phyloP scores from a whole-genome alignment of 53 echinoderm and acorn worm species.

The Patiria pectinifera region DNA sequence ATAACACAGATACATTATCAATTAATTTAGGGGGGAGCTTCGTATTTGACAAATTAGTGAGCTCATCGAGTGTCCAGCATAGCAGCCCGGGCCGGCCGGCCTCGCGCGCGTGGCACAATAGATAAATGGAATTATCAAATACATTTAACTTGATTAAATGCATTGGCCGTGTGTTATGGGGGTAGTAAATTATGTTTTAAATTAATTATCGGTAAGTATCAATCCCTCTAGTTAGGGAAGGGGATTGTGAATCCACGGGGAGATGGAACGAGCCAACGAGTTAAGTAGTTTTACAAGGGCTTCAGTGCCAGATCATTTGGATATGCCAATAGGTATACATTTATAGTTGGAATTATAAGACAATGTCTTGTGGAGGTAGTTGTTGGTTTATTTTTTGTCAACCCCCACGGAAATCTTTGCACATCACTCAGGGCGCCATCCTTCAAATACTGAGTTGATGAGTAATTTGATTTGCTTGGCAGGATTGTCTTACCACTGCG shows the following conservation, averaged over 20 bases:
- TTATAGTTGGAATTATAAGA: neutral
- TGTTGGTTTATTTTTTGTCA: neutral
- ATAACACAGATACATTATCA: constrained; percentile 61
- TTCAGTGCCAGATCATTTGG: constrained; percentile 10
- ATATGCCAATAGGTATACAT: constrained; percentile 21
- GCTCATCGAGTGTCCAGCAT: constrained; percentile 3
- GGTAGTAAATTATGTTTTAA: constrained; percentile 65
- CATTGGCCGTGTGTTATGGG: constrained; percentile 61
- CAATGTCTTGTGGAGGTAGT: neutral
- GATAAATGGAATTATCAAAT: constrained; percentile 68
- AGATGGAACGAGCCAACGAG: constrained; percentile 37
- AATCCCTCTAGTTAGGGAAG: constrained; percentile 22
- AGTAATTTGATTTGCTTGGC: neutral
- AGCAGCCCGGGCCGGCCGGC: neutral
- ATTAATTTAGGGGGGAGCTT: constrained; percentile 46
- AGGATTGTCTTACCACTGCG: neutral
- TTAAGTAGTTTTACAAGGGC: constrained; percentile 12
- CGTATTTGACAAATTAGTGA: constrained; percentile 61
- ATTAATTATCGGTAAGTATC: constrained; percentile 63
- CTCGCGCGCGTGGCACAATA: constrained; percentile 52
- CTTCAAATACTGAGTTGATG: constrained; percentile 53
- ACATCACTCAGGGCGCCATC: neutral
- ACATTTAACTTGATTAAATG: constrained; percentile 70
- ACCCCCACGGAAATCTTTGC: constrained; percentile 2
- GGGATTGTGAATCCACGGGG: neutral